phyloP scores from a whole-genome alignment of 2,797 vertebrate species.

The Gymnoscopelus microlampas region DNA sequence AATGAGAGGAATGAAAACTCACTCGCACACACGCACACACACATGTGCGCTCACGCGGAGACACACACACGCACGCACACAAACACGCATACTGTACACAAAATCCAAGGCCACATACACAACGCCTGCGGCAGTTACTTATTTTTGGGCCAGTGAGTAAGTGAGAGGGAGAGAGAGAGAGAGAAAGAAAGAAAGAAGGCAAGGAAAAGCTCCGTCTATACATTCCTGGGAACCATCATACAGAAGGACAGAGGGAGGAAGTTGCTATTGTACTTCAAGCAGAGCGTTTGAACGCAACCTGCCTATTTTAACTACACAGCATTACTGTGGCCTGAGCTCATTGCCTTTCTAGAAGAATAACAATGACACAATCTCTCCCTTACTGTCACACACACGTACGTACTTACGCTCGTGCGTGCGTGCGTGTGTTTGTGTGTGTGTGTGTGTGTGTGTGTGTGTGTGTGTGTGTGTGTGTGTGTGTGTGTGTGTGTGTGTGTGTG shows the following conservation, averaged over 20 bases:
- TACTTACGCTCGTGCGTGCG: not conserved
- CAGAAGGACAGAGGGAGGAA: constrained; percentile 21
- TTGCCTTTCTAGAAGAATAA: constrained; percentile 10
- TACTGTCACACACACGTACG: not conserved
- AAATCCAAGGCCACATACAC: not conserved
- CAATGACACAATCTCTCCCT: constrained; percentile 26
- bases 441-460: not conserved
- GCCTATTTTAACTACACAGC: constrained; percentile 9
- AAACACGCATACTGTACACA: too few species aligned
- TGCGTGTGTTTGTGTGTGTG: not conserved
- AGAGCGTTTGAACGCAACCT: constrained; percentile 3
- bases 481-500: constrained; percentile 7
- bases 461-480: not conserved
- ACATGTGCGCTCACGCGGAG: not conserved
- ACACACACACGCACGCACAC: not conserved
- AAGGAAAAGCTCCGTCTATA: constrained; percentile 1
- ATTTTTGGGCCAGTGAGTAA: constrained; percentile 8
- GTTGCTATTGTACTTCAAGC: constrained; percentile 13
- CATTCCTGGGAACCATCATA: constrained; percentile 12
- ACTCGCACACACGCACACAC: not conserved
- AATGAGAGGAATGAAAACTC: too few species aligned
- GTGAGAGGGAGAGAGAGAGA: not conserved
- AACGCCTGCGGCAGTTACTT: not conserved
- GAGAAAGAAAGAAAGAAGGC: not conserved
- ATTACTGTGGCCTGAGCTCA: constrained; percentile 19